Evolutionary conservation across 37 sponge, comb jelly and placozoan species (phyloP).

Genomic region (Amphimedon queenslandica): DNA sequence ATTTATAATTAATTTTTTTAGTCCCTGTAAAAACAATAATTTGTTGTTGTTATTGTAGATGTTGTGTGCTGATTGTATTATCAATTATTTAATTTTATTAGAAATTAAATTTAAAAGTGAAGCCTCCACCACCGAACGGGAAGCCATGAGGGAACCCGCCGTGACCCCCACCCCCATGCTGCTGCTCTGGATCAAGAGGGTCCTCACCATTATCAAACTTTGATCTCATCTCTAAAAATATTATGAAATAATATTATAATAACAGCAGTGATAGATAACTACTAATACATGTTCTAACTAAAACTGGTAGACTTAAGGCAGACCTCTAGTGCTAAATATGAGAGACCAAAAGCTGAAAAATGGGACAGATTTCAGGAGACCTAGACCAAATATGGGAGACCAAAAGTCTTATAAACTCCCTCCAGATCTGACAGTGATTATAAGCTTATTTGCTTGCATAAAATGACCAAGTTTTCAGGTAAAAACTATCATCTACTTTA

Average conservation of each 20-base stretch:
- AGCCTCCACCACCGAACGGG: conserved; percentile 61
- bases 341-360: no score
- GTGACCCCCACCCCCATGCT: conserved; percentile 55
- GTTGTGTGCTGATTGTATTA: not conserved
- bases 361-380: no score
- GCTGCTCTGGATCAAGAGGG: conserved; percentile 88
- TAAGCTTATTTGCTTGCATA: no score
- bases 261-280: no score
- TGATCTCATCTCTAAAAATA: conserved; percentile 65
- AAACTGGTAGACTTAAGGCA: not conserved
- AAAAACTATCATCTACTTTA: no score
- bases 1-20: no score
- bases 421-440: no score
- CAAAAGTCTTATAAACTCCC: no score
- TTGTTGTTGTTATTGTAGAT: no score
- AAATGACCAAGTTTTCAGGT: no score
- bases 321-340: not conserved
- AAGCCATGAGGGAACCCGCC: conserved; percentile 34
- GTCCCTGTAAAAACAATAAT: no score
- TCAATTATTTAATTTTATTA: conserved; percentile 10
- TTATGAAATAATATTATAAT: not conserved
- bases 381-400: no score
- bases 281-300: not conserved
- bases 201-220: conserved; percentile 98
- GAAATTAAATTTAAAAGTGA: conserved; percentile 94